Base-by-base conservation (phyloP, 37 sponge, comb jelly and placozoan genomes). In the Aplysina aerophoba region DNA sequence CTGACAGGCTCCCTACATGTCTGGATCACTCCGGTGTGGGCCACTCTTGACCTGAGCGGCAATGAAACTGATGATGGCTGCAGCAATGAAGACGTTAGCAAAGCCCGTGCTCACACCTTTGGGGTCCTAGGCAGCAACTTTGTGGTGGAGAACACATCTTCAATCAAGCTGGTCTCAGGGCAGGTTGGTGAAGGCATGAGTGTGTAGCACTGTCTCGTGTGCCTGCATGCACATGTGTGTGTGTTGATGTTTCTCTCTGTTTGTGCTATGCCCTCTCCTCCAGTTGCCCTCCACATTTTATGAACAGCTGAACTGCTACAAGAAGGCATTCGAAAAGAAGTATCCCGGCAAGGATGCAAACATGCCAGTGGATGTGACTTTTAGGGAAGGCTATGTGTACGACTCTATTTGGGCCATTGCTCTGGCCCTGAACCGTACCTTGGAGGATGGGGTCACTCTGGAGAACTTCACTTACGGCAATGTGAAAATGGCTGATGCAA, bases 351-450 rank as follows among this genome's bases (percentile, higher is more conserved):
- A 14, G 11, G 25, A 69, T 35, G 11, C 78, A 37, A 44, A 71
- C 35, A 71, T 28, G 16, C 2, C 33, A 34, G 36, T 44, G 4
- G 33, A 31, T 75, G 78, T 75, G 44, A 75, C 78, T 5, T 62
- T 62, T 4, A 62, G 11, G 64, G 28, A 62, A 5, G 64, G 64
- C 64, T 62, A 62, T 14, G 28, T 62, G 28, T 62, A 62, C 64
- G 64, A 62, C 64, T 62, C 64, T 5, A 62, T 62, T 27, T 62
- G 64, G 64, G 64, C 64, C 24, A 28, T 62, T 28, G 64, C 64
- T 28, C 24, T 28, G 64, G 64, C 64, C 4, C 64, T 62, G 24
- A 75, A 75, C 37, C 24, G 40, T 13, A 53, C 78, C n/a, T 41
- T 75, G 2, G 0, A 31, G 2, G 13, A 15, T 15, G 54, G 78